Evolutionary conservation across 2,113 vertebrate genomes (phyloP).

Genomic region (Tragelaphus imberbis): DNA sequence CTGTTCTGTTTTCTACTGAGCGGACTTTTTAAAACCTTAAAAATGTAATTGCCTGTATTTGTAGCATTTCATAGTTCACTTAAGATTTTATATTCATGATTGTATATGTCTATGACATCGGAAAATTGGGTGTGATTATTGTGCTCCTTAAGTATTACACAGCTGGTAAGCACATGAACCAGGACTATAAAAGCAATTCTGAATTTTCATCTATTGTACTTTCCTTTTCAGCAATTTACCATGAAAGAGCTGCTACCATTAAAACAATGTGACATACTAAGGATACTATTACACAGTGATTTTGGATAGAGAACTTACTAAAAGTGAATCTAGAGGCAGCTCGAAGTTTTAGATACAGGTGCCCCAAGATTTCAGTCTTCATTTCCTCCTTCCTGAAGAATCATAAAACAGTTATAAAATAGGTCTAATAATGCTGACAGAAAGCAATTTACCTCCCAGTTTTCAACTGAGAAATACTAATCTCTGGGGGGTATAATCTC

Average conservation of each 20-base stretch:
- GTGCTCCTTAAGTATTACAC: not conserved
- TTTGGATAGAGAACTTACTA: not conserved
- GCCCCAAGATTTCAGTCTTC: not conserved
- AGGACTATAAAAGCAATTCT: not conserved
- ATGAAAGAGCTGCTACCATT: not conserved
- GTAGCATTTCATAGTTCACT: not conserved
- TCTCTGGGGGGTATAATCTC: not conserved
- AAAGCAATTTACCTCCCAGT: not conserved
- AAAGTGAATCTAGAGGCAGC: not conserved
- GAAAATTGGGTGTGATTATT: not conserved
- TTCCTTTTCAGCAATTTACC: not conserved
- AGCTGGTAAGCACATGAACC: not conserved
- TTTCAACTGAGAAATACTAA: not conserved
- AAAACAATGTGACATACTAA: not conserved
- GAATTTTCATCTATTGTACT: not conserved
- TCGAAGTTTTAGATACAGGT: not conserved
- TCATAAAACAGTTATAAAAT: not conserved
- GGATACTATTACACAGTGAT: not conserved
- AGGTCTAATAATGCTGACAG: not conserved
- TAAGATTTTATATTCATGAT: not conserved
- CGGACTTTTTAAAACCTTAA: not conserved
- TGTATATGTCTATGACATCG: not conserved
- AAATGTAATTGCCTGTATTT: not conserved
- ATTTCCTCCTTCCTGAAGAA: not conserved
- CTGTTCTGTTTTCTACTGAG: not conserved